Evolutionary conservation across 2,113 vertebrate species (phyloP).

Genomic region (Gyps fulvus): DNA sequence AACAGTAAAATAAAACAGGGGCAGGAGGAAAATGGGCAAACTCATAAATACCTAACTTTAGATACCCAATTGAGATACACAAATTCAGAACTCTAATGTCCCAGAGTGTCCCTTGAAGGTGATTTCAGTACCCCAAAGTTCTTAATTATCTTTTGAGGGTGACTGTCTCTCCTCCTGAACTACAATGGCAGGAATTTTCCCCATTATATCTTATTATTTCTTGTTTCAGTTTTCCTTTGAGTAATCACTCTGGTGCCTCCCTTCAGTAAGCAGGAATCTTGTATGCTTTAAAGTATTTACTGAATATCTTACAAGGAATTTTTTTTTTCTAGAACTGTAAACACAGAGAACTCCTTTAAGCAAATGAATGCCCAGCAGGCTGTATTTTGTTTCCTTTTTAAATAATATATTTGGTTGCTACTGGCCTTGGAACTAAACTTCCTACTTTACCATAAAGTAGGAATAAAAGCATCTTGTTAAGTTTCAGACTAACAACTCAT

Average conservation of each 20-base stretch:
- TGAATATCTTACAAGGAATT: not conserved
- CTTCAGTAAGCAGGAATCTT: not conserved
- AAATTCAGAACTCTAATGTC: not conserved
- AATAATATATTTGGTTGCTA: conserved; percentile 25
- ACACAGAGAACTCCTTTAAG: conserved; percentile 23
- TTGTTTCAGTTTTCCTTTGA: not conserved
- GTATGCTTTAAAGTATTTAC: conserved; percentile 15
- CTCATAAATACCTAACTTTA: not conserved
- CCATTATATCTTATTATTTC: not conserved
- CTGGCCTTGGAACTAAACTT: conserved; percentile 17
- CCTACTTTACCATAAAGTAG: not conserved
- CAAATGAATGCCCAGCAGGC: conserved; percentile 21
- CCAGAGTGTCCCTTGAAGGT: not conserved
- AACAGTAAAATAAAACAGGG: not conserved
- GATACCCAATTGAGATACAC: not conserved
- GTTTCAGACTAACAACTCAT: not conserved
- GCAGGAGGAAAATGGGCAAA: not conserved
- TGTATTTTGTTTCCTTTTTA: conserved; percentile 27
- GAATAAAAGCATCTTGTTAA: not conserved
- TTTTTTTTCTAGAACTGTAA: not conserved
- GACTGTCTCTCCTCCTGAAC: not conserved
- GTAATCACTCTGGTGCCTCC: not conserved
- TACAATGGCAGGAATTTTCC: not conserved
- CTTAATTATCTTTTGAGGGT: not conserved
- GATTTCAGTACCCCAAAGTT: not conserved